Conservation (phyloP, 2,113 vertebrate species). For the Bucco capensis region DNA sequence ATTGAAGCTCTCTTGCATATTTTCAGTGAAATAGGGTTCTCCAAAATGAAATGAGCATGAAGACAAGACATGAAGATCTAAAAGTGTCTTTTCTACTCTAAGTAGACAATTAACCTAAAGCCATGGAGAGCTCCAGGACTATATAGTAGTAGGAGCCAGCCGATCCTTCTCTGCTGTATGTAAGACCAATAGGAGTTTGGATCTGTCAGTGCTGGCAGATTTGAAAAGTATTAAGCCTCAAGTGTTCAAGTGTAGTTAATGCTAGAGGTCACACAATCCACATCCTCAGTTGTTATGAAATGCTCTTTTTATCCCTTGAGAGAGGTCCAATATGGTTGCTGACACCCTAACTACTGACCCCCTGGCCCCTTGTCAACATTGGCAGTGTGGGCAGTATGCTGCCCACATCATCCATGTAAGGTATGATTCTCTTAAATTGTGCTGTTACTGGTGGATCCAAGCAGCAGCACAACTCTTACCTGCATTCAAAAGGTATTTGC, state of each 20-base stretch:
- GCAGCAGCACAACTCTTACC: no score
- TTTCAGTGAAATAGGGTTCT: not conserved
- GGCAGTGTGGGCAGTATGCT: rapidly evolving
- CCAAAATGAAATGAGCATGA: not conserved
- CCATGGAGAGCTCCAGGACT: not conserved
- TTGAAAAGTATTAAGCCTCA: not conserved
- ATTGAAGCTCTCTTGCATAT: not conserved
- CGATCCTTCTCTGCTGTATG: not conserved
- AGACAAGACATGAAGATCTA: not conserved
- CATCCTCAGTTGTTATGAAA: not conserved
- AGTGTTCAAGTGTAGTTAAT: not conserved
- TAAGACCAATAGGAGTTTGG: not conserved
- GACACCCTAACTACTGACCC: no score
- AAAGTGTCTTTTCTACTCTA: not conserved
- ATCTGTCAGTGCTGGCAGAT: not conserved
- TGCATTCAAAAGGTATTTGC: no score
- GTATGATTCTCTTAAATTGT: not conserved
- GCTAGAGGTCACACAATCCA: not conserved
- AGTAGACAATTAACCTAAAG: not conserved
- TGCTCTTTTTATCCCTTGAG: not conserved
- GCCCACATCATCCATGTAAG: not conserved
- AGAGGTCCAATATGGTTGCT: rapidly evolving
- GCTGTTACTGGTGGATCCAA: not conserved
- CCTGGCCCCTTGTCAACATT: rapidly evolving
- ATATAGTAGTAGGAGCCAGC: not conserved